Conservation (phyloP, 2,888 invertebrate species). For the Pyralis farinalis region DNA sequence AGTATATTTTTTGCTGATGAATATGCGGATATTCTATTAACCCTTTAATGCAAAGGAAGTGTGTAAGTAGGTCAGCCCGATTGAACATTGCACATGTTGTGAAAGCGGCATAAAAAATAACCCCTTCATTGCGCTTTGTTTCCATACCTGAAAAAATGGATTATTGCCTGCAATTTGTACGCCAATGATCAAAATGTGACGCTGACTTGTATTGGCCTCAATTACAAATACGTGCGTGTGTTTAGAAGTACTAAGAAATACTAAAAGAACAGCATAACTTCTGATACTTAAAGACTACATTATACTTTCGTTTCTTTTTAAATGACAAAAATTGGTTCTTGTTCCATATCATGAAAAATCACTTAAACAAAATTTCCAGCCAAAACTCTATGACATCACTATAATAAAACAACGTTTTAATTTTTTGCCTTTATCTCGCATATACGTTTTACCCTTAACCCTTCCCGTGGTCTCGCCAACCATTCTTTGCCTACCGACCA, state of each 20-base stretch:
- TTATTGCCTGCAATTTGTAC: slow-evolving; percentile 79
- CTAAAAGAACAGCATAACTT: no score
- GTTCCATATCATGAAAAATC: no score
- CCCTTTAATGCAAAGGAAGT: slow-evolving; percentile 75
- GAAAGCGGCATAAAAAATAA: slow-evolving; percentile 73
- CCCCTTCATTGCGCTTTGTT: slow-evolving; percentile 71
- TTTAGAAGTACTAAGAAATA: no score
- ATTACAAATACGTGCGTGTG: background rate
- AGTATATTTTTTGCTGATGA: slow-evolving; percentile 44
- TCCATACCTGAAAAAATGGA: slow-evolving; percentile 61
- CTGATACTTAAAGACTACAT: no score
- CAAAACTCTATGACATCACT: slow-evolving; percentile 31
- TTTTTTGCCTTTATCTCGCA: slow-evolving; percentile 56
- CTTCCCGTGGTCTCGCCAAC: slow-evolving; percentile 66
- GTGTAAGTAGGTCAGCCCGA: slow-evolving; percentile 75
- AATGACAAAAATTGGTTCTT: no score
- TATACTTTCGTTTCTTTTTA: no score
- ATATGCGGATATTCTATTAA: slow-evolving; percentile 69
- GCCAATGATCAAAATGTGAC: slow-evolving; percentile 36
- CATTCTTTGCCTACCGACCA: slow-evolving; percentile 68
- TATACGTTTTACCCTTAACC: slow-evolving; percentile 63
- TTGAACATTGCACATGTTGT: slow-evolving; percentile 76
- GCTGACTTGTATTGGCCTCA: slow-evolving; percentile 34
- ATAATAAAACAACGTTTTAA: slow-evolving; percentile 53
- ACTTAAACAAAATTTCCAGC: slow-evolving; percentile 13